A percentile compares a stretch with the other conserved stretches of the same genome.
phyloP scores from a whole-genome alignment of 2,888 invertebrate genomes.

The Standfussiana lucernea region DNA sequence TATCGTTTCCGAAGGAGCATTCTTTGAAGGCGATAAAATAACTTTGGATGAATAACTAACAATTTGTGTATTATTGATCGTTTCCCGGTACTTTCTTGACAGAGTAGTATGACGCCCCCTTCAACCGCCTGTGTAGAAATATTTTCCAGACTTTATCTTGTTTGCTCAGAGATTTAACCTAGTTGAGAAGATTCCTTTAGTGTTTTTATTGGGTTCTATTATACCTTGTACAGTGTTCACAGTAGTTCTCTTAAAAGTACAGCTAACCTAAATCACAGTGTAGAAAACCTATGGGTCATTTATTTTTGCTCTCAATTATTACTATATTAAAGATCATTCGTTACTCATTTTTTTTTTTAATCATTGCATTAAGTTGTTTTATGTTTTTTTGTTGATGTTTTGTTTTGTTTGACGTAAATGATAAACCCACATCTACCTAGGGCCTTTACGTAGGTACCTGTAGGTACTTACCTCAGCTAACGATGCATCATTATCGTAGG shows the following conservation, averaged over 20 bases:
- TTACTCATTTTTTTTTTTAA: constrained; percentile 30
- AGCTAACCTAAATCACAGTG: too few relatives aligned
- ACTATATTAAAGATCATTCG: background rate
- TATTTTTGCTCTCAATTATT: constrained; percentile 6
- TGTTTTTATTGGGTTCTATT: background rate
- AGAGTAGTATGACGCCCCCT: too few relatives aligned
- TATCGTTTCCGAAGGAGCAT: too few relatives aligned
- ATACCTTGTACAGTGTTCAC: background rate
- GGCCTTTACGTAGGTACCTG: background rate
- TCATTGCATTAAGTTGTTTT: constrained; percentile 32
- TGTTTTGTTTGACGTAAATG: constrained; percentile 36
- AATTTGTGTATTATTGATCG: too few relatives aligned
- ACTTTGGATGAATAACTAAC: too few relatives aligned
- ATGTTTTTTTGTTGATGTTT: too few relatives aligned
- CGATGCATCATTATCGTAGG: constrained; percentile 33
- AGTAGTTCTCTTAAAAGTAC: background rate
- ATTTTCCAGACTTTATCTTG: background rate
- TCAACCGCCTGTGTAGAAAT: background rate
- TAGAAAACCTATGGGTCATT: background rate
- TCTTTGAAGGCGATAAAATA: too few relatives aligned
- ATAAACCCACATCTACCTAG: constrained; percentile 42
- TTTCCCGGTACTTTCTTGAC: too few relatives aligned
- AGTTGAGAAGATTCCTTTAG: background rate
- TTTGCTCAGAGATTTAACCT: background rate
- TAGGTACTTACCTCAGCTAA: constrained; percentile 5